Base-by-base conservation (phyloP, 2,113 vertebrate genomes). In the Gallinago undulata region DNA sequence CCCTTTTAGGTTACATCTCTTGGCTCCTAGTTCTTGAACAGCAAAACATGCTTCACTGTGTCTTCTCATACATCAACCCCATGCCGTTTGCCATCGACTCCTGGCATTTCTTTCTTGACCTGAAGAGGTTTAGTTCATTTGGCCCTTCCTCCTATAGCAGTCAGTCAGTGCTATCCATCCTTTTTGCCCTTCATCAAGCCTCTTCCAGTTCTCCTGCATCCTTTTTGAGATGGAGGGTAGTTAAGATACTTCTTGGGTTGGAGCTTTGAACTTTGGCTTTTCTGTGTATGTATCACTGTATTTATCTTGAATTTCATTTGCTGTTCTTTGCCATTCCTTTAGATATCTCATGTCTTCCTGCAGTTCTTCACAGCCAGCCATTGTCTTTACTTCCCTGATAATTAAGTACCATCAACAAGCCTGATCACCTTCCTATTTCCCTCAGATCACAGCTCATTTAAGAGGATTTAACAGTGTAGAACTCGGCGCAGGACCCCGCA, bases 51-150 rank as follows among this genome's bases (percentile, higher is more conserved):
- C 9, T 35, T 41, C 16, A 7, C 30, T 47, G 39, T 68, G 48
- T 74, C 57, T 51, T 45, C 48, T 23, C 14, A 2, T 39, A 15
- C 39, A 35, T 37, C 63, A 68, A 56, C 55, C 43, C 27, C 4
- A 2, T 1, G 1, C 31, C 1, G 2, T 31, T 41, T 83, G 28
- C 28, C 37, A 22, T 37, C 3, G 1, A 53, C 50, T 48, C 47
- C 24, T 48, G 47, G 43, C 13, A 3, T 78, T 78, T 78, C 35
- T 74, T 69, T 28, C 37, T 33, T 63, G 1, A 7, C 37, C n/a
- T 12, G 23, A 33, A 55, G 50, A 48, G 39, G 6, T 17, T 4
- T 6, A 28, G 63, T 60, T 93, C 2, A 0, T 45, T 47, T 69
- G 63, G 25, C 45, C 35, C 30, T 53, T 86, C 33, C 19, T 89